These are phyloP conservation scores for Rhagophthalmus giganteus DNA, from an alignment of 2,888 invertebrate genomes.

Conservation along the genomic window DNA sequence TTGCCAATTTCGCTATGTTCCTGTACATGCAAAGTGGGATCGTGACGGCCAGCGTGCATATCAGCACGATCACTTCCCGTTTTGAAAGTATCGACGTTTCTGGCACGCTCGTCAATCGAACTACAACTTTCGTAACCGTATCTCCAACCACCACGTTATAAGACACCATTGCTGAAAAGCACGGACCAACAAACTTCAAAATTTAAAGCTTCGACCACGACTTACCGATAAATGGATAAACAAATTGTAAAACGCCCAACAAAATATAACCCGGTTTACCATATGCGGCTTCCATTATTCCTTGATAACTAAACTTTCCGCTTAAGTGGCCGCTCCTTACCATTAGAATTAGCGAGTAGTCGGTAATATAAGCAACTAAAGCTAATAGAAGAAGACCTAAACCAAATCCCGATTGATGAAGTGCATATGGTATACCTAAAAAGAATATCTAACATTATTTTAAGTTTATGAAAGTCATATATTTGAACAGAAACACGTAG, in stretches of 20 bases:
- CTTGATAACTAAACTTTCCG: slow-evolving; percentile 76
- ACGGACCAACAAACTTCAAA: not conserved
- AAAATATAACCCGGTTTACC: slow-evolving; percentile 77
- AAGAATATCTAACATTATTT: no score
- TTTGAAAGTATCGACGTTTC: slow-evolving; percentile 62
- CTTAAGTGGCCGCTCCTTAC: slow-evolving; percentile 74
- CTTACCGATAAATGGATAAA: slow-evolving; percentile 82
- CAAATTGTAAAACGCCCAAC: slow-evolving; percentile 74
- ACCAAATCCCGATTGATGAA: slow-evolving; percentile 79
- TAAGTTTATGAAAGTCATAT: no score
- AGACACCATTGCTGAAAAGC: slow-evolving; percentile 77
- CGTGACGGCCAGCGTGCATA: slow-evolving; percentile 73
- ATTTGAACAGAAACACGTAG: no score
- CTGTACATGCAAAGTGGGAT: slow-evolving; percentile 79
- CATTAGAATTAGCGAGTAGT: slow-evolving; percentile 80
- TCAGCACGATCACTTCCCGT: slow-evolving; percentile 69
- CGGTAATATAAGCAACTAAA: slow-evolving; percentile 74
- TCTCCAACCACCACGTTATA: slow-evolving; percentile 88
- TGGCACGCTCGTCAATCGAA: slow-evolving; percentile 66
- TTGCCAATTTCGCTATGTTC: slow-evolving; percentile 71
- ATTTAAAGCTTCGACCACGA: not conserved
- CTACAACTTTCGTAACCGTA: slow-evolving; percentile 78
- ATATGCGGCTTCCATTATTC: slow-evolving; percentile 79
- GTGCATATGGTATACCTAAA: slow-evolving; percentile 75
- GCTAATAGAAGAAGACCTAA: slow-evolving; percentile 71